Evolutionary conservation across 2,888 invertebrate species (phyloP), one percentile per base, ranked within the genome.

Genomic region (Caenorhabditis imperialis): DNA sequence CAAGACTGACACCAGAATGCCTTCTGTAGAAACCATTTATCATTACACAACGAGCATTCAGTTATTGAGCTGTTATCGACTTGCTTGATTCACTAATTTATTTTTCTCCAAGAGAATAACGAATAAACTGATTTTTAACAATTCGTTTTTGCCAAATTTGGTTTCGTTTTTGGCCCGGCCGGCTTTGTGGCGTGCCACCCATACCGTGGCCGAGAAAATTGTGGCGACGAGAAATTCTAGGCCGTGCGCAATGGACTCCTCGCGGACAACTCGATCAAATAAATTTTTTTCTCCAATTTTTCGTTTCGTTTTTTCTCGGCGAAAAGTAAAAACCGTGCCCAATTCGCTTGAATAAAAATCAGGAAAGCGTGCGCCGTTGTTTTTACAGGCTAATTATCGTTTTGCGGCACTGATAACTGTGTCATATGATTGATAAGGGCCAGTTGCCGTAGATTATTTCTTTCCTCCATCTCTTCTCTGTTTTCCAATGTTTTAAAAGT

Each of bases 71-170:
- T 45, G 30, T 30, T 25, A 55, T 48, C 47, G n/a, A 30, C 22
- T 54, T 54, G 22, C 45, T 33, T 58, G 48, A 58, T 67, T n/a
- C n/a, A n/a, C n/a, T n/a, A 67, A 67, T 45, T 58, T 58, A 67
- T 58, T 58, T 25, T 65, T 50, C 55, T 50, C 55, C 0, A 65
- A 33, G 55, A 65, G 65, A 65, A 65, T 55, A 55, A 54, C 55
- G 55, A 50, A 30, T 38, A 8, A 42, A 48, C 14, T 23, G 7
- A 20, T 23, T 16, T 37, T 2, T 8, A 3, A 12, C 6, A 38
- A 12, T 30, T 23, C 7, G 3, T 22, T n/a, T n/a, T n/a, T n/a
- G n/a, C n/a, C n/a, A n/a, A n/a, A n/a, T n/a, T n/a, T n/a, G n/a
- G n/a, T n/a, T n/a, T n/a, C n/a, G n/a, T n/a, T n/a, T n/a, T n/a